Conservation (phyloP, 2,888 invertebrate genomes). For the Incurvaria masculella region DNA sequence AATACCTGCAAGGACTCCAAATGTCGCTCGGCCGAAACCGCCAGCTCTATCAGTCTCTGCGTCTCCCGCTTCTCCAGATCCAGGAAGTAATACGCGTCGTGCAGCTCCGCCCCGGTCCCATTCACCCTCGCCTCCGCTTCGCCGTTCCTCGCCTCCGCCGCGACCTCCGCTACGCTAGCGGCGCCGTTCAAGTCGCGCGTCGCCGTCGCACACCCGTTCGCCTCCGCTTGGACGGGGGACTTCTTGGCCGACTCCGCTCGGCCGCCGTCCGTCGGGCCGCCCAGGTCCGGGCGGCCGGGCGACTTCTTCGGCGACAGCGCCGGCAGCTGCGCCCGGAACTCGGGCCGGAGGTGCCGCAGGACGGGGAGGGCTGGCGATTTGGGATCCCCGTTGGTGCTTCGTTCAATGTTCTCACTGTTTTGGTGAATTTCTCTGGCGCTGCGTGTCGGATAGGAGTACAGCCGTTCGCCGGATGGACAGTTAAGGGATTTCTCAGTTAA, state of each 20-base stretch:
- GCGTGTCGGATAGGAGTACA: constrained; percentile 27
- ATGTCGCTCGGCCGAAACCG: constrained; percentile 67
- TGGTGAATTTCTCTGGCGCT: constrained; percentile 30
- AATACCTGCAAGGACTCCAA: constrained; percentile 53
- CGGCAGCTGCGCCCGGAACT: constrained; percentile 81
- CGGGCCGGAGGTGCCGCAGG: constrained; percentile 76
- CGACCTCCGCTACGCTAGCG: constrained; percentile 25
- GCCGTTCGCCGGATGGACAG: constrained; percentile 29
- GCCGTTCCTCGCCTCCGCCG: constrained; percentile 24
- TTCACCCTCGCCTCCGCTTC: constrained; percentile 21
- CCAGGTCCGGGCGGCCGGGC: constrained; percentile 32
- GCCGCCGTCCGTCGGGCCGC: neutral
- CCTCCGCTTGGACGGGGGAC: neutral
- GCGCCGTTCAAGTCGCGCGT: constrained; percentile 13
- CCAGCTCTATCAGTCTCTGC: constrained; percentile 62
- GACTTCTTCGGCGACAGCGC: constrained; percentile 60
- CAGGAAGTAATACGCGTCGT: constrained; percentile 77
- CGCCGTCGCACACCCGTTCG: neutral
- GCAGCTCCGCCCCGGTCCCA: constrained; percentile 39
- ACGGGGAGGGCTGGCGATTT: constrained; percentile 62
- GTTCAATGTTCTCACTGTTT: constrained; percentile 22
- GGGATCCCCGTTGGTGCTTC: constrained; percentile 31
- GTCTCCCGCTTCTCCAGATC: constrained; percentile 72
- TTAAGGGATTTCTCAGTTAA: constrained; percentile 42
- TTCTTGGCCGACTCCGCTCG: neutral